These are phyloP conservation scores for Parthenolecanium corni DNA, from an alignment of 2,888 invertebrate genomes.

Conservation along the genomic window DNA sequence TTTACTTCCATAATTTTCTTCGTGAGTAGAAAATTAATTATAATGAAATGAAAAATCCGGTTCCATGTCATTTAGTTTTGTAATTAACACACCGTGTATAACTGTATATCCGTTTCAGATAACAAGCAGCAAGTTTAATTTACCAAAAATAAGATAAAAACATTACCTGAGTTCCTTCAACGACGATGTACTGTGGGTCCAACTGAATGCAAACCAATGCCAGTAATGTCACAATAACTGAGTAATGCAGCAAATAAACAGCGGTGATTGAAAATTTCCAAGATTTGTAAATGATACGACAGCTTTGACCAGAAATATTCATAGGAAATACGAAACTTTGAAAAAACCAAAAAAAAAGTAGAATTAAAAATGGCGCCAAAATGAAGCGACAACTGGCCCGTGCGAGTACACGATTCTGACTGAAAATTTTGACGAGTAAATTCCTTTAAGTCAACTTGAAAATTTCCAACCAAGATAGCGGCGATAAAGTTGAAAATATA, in stretches of 20 bases:
- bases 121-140: too few relatives aligned
- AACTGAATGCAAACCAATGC: constrained; percentile 8
- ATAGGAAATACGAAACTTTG: constrained; percentile 10
- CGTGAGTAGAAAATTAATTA: too few relatives aligned
- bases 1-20: too few relatives aligned
- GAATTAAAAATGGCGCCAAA: not conserved
- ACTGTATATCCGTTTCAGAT: too few relatives aligned
- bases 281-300: not conserved
- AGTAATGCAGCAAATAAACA: constrained; percentile 17
- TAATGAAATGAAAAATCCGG: too few relatives aligned
- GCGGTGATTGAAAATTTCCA: not conserved
- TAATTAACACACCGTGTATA: too few relatives aligned
- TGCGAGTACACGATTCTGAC: not conserved
- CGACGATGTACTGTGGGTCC: constrained; percentile 4
- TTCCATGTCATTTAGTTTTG: too few relatives aligned
- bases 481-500: too few relatives aligned
- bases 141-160: too few relatives aligned
- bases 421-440: too few relatives aligned
- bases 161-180: not conserved
- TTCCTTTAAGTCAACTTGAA: too few relatives aligned
- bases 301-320: constrained; percentile 3
- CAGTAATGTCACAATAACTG: constrained; percentile 9
- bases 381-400: not conserved
- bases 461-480: too few relatives aligned
- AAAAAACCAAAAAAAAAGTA: not conserved